phyloP scores from a whole-genome alignment of 1,140 invertebrate species.

The Drosophila nigromelanica region DNA sequence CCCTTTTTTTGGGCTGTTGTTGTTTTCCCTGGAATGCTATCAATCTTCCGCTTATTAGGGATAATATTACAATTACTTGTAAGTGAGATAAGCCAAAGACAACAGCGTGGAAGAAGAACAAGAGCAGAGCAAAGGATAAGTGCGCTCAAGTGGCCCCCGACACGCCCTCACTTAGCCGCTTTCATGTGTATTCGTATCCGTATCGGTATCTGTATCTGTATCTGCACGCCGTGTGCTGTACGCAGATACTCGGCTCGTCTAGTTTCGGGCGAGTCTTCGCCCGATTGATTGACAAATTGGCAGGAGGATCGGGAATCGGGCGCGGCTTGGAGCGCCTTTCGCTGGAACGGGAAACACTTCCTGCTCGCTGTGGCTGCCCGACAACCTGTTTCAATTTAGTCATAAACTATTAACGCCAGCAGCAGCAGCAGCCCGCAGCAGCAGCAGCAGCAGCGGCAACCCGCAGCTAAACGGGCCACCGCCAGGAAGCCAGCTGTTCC shows the following conservation, averaged over 20 bases:
- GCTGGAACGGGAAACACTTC: conserved; percentile 24
- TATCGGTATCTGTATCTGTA: conserved; percentile 3
- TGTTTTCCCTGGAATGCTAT: conserved; percentile 75
- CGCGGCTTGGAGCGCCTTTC: conserved; percentile 7
- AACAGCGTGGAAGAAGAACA: background rate
- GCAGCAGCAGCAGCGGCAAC: conserved; percentile 5
- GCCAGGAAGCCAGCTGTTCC: conserved; percentile 78
- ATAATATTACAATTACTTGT: conserved; percentile 83
- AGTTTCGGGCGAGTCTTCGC: conserved; percentile 6
- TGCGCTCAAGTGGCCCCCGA: conserved; percentile 49
- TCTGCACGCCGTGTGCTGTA: conserved; percentile 42
- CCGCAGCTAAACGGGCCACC: conserved; percentile 40
- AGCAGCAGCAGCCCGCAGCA: too few relatives aligned
- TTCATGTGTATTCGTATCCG: conserved; percentile 44
- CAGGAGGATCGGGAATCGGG: conserved; percentile 10
- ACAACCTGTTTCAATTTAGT: conserved; percentile 79
- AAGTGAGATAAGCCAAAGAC: conserved; percentile 69
- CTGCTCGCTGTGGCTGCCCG: background rate
- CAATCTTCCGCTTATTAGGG: conserved; percentile 81
- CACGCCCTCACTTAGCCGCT: conserved; percentile 31
- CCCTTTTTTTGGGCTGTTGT: conserved; percentile 30
- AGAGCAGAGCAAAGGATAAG: conserved; percentile 50
- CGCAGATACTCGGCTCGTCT: conserved; percentile 53
- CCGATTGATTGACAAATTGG: conserved; percentile 65
- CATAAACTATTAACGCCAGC: conserved; percentile 60